Evolutionary conservation across 2,113 vertebrate genomes (phyloP), one percentile per base, ranked within the genome.

Genomic region (Pitta sordida): DNA sequence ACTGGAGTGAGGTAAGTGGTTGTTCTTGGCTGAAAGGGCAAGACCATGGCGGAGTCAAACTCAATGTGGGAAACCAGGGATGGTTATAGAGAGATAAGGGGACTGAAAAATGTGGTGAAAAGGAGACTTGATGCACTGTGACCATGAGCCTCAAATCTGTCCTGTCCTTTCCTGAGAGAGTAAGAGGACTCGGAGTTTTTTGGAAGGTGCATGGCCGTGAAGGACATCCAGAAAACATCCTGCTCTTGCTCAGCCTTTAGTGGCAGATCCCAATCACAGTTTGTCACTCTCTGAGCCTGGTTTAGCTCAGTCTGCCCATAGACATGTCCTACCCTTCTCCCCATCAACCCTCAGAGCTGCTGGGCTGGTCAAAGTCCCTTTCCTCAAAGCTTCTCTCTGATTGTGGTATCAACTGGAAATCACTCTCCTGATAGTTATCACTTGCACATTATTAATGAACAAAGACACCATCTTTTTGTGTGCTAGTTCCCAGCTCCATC

Each of bases 401-500:
- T 34, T 7, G 13, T 75, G 79, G 5, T 56, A 86, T 58, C 58
- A 64, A 70, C 63, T 92, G 83, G 75, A 77, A 70, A 11, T 44
- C 53, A 29, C 44, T 34, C 7, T 46, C 63, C 49, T 49, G 58
- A 30, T 8, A 93, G 88, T 71, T 95, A 71, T 49, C 75, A 39
- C n/a, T 83, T 41, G 81, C 59, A 49, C 2, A 8, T 90, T 79
- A 60, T 74, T 93, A 91, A 73, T 3, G 27, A 83, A 34, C 59
- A 93, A 56, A 92, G 67, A 67, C 24, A 53, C 9, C n/a, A 23
- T 37, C 32, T 37, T 21, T 63, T n/a, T 77, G 21, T 71, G 75
- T 87, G 41, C 76, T 36, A 58, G 32, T 71, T 94, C 56, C 62
- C 81, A 81, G 82, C 69, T 90, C 63, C 53, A 39, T 20, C 83